A percentile compares a stretch with the other conserved stretches of the same genome.
Evolutionary conservation across 2,888 invertebrate species (phyloP).

Genomic region (Andrena minutula): DNA sequence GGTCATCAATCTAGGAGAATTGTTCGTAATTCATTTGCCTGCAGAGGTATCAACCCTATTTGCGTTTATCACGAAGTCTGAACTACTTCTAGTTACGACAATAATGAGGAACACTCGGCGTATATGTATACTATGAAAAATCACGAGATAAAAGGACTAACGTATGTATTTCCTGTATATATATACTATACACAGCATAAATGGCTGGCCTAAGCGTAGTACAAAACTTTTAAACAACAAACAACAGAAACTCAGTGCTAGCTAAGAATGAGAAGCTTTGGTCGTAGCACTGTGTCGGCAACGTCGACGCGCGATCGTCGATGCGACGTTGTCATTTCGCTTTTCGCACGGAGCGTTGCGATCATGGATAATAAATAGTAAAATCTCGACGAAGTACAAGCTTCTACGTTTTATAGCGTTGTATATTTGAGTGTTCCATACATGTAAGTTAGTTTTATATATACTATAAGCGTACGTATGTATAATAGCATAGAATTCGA

Average conservation of each 20-base stretch:
- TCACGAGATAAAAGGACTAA: slow-evolving; percentile 25
- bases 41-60: slow-evolving; percentile 7
- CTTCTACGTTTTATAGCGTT: slow-evolving; percentile 72
- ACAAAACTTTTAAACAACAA: slow-evolving; percentile 69
- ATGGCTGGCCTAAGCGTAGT: slow-evolving; percentile 74
- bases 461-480: slow-evolving; percentile 49
- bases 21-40: slow-evolving; percentile 16
- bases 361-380: slow-evolving; percentile 49
- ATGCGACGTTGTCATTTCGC: slow-evolving; percentile 21
- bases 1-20: background rate
- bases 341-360: slow-evolving; percentile 9
- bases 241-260: slow-evolving; percentile 5
- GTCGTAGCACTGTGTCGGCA: slow-evolving; percentile 30
- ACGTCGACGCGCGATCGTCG: slow-evolving; percentile 23
- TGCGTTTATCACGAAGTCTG: slow-evolving; percentile 66
- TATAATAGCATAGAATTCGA: slow-evolving; percentile 49
- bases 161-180: slow-evolving; percentile 19
- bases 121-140: slow-evolving; percentile 21
- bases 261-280: slow-evolving; percentile 23
- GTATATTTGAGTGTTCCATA: slow-evolving; percentile 73
- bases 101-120: slow-evolving; percentile 65
- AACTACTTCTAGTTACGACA: slow-evolving; percentile 69
- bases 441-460: slow-evolving; percentile 73
- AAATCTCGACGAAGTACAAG: slow-evolving; percentile 65
- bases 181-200: slow-evolving; percentile 34